These are phyloP conservation scores for Thermophis baileyi DNA, from an alignment of 2,113 vertebrate genomes.

Conservation along the genomic window DNA sequence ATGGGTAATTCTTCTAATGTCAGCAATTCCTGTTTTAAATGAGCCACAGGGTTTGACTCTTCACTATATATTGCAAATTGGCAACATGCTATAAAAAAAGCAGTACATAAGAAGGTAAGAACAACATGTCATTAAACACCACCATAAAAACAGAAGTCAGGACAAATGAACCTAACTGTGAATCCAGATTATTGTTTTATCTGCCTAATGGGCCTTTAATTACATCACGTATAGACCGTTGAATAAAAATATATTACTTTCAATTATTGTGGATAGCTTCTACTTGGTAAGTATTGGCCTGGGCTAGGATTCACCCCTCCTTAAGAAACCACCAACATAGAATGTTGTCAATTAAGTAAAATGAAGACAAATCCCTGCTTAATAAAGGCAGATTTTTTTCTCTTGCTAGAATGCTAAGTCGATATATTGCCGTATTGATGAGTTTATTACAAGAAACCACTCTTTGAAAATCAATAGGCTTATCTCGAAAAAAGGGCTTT, in stretches of 20 bases:
- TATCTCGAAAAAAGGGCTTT: slow-evolving; percentile 42
- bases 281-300: slow-evolving; percentile 42
- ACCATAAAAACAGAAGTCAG: background rate
- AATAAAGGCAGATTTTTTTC: slow-evolving; percentile 50
- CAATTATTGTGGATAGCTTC: slow-evolving; percentile 40
- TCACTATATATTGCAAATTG: slow-evolving; percentile 17
- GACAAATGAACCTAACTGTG: background rate
- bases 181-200: slow-evolving; percentile 35
- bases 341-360: slow-evolving; percentile 35
- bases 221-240: slow-evolving; percentile 39
- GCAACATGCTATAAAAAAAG: background rate
- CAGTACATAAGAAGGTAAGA: background rate
- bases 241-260: slow-evolving; percentile 51
- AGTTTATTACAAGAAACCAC: slow-evolving; percentile 57
- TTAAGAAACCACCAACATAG: background rate
- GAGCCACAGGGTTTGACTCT: background rate
- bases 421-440: slow-evolving; percentile 53
- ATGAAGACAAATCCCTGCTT: slow-evolving; percentile 48
- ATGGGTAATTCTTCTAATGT: background rate
- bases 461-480: slow-evolving; percentile 54
- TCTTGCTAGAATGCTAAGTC: slow-evolving; percentile 38
- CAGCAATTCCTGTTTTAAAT: background rate
- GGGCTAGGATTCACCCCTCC: slow-evolving; percentile 26
- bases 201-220: slow-evolving; percentile 40
- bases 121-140: background rate